Base-by-base conservation (phyloP, 2,888 invertebrate genomes). In the Thymelicus lineola region DNA sequence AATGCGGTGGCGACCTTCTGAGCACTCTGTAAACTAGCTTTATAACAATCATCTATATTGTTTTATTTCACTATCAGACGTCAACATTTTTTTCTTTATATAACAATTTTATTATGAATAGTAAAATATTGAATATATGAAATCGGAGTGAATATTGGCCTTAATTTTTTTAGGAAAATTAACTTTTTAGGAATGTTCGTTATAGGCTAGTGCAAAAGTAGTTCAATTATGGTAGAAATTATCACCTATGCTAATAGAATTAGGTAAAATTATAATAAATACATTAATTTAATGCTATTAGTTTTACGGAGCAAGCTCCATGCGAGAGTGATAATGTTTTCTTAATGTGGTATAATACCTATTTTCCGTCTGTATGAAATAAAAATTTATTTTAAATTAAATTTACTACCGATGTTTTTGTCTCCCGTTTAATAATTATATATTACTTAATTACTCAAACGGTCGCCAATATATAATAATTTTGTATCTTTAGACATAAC, bases 211-310 rank as follows among this genome's bases (percentile, higher is more conserved):
- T 62, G 69, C 63, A 7, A 66, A 50, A n/a, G 63, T 69, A 69
- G 69, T 38, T 69, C 63, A 69, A 69, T 69, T 69, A 69, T 64
- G 58, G 42, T 69, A 73, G 71, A 59, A 69, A 71, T 73, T 72
- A 75, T 72, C 50, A 63, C 75, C 69, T 74, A 79, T 72, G 72
- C 66, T 73, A 73, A 69, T 77, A 79, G 72, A 66, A 70, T 71
- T 75, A 79, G 76, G 74, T 74, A 74, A 76, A 75, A 74, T 79
- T 74, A 66, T 73, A 75, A 76, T 73, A 74, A 76, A 76, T 75
- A 76, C 70, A 73, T 58, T n/a, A n/a, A n/a, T 73, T 63, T 71
- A 72, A 66, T 63, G 66, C 66, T 63, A 59, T 61, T 68, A 68
- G 55, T 55, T 60, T 67, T 60, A 62, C 36, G 68, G 61, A 57